Evolutionary conservation across 2,888 invertebrate genomes (phyloP), one percentile per base, ranked within the genome.

Genomic region (Pseudolycoriella hygida): DNA sequence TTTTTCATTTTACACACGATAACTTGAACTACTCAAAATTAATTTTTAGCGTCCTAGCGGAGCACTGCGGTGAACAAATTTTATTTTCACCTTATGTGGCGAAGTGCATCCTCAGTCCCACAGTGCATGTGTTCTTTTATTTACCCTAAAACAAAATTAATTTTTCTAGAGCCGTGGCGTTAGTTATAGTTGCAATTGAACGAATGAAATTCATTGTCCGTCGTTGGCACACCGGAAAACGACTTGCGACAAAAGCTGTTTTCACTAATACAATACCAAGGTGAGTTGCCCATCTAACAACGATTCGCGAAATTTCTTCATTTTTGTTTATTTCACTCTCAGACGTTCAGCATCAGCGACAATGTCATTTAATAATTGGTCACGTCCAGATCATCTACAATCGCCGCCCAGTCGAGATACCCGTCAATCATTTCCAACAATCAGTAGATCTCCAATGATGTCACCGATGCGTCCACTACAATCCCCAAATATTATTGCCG

Each of bases 151-250:
- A 25, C 25, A 25, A 25, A 17, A 3, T n/a, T 14, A 15, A 17
- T 17, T 31, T 20, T 17, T 40, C 31, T 18, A 76, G 76, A 54
- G 67, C 71, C 49, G 70, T 67, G 1, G 75, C 65, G 3, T 58
- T 73, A 44, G 67, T 68, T 12, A 60, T 79, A 3, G 67, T 79
- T 34, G 73, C 76, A 37, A 66, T 78, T 43, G 61, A 68, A 37
- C 66, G 81, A 46, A 79, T 82, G 75, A 75, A 75, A 53, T 79
- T 69, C 60, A 63, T 80, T 50, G 74, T 77, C 3, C 60, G 67
- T 45, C 65, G 75, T 37, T 79, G 79, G 79, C 70, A 70, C 49
- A 71, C 68, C 3, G 76, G 75, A 2, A 69, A 68, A 52, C 64
- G 73, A 44, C 66, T 72, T 45, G 71, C 71, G 4, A 68, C 70